Evolutionary conservation across 1,140 invertebrate genomes (phyloP).

Genomic region (Platyscapa corneri): DNA sequence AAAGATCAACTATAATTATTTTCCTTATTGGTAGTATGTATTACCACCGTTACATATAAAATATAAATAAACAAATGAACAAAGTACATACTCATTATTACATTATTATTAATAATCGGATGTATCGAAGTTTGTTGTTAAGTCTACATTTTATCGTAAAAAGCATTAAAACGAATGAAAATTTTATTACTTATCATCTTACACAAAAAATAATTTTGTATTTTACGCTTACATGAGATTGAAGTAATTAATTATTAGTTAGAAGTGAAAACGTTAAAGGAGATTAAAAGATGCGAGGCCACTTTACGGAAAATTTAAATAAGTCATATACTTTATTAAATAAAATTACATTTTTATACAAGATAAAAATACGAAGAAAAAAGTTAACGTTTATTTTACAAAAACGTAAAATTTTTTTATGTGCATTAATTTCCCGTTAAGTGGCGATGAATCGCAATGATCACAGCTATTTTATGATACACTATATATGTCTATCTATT

Average conservation of each 20-base stretch:
- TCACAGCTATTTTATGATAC: slow-evolving; percentile 54
- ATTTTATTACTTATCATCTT: slow-evolving; percentile 3
- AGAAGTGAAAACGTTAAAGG: slow-evolving; percentile 46
- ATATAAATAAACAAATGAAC: slow-evolving; percentile 38
- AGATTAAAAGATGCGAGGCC: slow-evolving; percentile 17
- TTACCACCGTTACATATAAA: slow-evolving; percentile 19
- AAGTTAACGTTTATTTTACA: not conserved
- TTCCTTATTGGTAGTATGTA: not conserved
- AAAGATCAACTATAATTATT: slow-evolving; percentile 13
- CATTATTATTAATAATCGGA: not conserved
- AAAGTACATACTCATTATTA: slow-evolving; percentile 20
- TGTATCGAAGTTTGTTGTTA: slow-evolving; percentile 31
- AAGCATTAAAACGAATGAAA: slow-evolving; percentile 29
- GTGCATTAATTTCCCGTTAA: slow-evolving; percentile 6
- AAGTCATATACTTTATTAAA: not conserved
- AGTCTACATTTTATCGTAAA: slow-evolving; percentile 37
- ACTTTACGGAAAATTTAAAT: slow-evolving; percentile 30
- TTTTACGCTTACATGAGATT: slow-evolving; percentile 38
- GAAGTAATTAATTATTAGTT: slow-evolving; percentile 44
- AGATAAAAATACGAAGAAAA: slow-evolving; percentile 29
- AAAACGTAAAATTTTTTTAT: slow-evolving; percentile 43
- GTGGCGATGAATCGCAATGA: slow-evolving; percentile 31
- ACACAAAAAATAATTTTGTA: slow-evolving; percentile 32
- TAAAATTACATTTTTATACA: slow-evolving; percentile 8
- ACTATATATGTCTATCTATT: slow-evolving; percentile 43